phyloP scores from a whole-genome alignment of 2,888 invertebrate species.

The Palloptera scutellata region DNA sequence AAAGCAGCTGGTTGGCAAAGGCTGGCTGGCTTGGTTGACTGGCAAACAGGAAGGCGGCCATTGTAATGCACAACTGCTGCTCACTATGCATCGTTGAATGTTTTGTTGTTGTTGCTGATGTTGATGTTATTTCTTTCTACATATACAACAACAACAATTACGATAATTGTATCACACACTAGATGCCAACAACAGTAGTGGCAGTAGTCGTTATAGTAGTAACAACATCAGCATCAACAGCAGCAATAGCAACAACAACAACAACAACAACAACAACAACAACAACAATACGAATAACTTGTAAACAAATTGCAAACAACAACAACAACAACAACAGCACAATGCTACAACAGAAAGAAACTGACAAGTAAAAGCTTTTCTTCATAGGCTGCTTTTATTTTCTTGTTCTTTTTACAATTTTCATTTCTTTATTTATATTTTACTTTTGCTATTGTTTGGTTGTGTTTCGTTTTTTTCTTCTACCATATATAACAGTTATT shows the following conservation, averaged over 20 bases:
- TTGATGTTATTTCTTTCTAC: neutral
- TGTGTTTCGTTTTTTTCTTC: conserved; percentile 20
- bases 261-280: conserved; percentile 31
- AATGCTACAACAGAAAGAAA: neutral
- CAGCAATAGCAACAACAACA: conserved; percentile 29
- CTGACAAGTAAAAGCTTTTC: conserved; percentile 12
- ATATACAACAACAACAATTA: conserved; percentile 31
- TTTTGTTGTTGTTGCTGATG: neutral
- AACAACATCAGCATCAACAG: conserved; percentile 13
- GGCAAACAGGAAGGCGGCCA: conserved; percentile 6
- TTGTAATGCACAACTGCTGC: conserved; percentile 19
- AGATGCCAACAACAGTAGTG: conserved; percentile 9
- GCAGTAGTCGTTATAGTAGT: neutral
- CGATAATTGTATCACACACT: conserved; percentile 30
- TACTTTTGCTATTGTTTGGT: conserved; percentile 22
- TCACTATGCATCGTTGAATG: conserved; percentile 20
- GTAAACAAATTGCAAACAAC: conserved; percentile 1
- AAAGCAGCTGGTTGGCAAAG: neutral
- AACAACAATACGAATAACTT: conserved; percentile 2
- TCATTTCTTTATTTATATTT: conserved; percentile 14
- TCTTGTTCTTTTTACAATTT: conserved; percentile 17
- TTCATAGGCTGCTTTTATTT: conserved; percentile 17
- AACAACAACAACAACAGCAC: neutral
- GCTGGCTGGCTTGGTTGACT: neutral
- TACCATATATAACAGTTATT: too few relatives aligned